Evolutionary conservation across 2,797 vertebrate species (phyloP).

Genomic region (Manis javanica): DNA sequence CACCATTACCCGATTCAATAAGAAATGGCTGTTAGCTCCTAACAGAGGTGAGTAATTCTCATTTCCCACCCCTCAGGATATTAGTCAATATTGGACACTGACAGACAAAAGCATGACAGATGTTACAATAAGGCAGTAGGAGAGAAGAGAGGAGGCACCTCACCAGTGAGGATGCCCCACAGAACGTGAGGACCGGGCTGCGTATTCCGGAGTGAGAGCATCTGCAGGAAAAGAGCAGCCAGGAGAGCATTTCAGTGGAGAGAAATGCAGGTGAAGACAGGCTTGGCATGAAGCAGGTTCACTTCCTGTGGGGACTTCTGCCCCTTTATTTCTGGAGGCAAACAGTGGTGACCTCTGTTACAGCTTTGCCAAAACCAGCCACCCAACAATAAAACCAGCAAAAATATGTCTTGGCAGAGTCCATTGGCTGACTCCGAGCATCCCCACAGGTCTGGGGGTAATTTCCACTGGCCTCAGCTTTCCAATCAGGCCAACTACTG

Average conservation of each 20-base stretch:
- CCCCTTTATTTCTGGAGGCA: neutral
- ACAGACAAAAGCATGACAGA: neutral
- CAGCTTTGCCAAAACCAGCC: neutral
- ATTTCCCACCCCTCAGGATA: neutral
- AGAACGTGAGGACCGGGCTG: neutral
- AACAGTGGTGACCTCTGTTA: fast-evolving
- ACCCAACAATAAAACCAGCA: neutral
- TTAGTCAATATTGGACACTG: neutral
- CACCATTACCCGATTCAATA: neutral
- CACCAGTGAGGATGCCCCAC: neutral
- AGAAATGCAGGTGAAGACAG: fast-evolving
- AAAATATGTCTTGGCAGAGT: fast-evolving
- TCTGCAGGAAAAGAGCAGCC: fast-evolving
- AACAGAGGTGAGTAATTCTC: neutral
- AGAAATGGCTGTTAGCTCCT: neutral
- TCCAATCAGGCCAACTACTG: fast-evolving
- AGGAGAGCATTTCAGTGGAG: fast-evolving
- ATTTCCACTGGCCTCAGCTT: fast-evolving
- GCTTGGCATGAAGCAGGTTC: fast-evolving
- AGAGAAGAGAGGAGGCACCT: neutral
- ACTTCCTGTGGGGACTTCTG: neutral
- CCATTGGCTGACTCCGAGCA: fast-evolving
- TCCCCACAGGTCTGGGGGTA: fast-evolving
- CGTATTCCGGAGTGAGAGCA: neutral
- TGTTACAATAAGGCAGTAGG: neutral